Evolutionary conservation across 2,797 vertebrate species (phyloP).

Genomic region (Tympanoctomys barrerae): DNA sequence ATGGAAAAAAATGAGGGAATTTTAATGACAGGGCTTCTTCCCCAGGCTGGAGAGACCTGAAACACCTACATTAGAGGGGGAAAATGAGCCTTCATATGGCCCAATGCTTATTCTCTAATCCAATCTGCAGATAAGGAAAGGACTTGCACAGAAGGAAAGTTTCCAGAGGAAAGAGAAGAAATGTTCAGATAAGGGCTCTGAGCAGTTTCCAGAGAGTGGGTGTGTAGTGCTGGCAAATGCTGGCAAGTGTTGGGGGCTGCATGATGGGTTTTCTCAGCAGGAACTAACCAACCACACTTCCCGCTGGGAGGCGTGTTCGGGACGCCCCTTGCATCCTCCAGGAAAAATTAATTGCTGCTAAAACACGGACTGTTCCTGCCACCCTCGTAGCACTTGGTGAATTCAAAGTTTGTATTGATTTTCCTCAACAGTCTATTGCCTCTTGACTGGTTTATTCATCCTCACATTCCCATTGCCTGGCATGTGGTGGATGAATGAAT

Average conservation of each 20-base stretch:
- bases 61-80: not conserved
- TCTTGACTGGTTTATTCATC: not conserved
- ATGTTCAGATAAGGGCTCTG: not conserved
- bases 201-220: not conserved
- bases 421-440: not conserved
- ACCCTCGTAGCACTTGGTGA: not conserved
- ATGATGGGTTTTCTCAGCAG: not conserved
- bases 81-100: not conserved
- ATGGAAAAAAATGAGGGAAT: not conserved
- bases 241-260: not conserved
- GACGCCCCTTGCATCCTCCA: not conserved
- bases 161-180: constrained; percentile 12
- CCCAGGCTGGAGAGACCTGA: not conserved
- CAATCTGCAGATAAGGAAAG: not conserved
- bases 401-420: not conserved
- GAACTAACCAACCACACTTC: not conserved
- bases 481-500: not conserved
- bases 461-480: not conserved
- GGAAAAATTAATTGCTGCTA: not conserved
- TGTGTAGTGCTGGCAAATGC: not conserved
- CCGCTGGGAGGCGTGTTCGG: not conserved
- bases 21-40: not conserved
- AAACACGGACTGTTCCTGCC: not conserved
- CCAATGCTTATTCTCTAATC: not conserved
- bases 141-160: not conserved